phyloP scores from a whole-genome alignment of 2,888 invertebrate species.

The Stegophylla sp. region DNA sequence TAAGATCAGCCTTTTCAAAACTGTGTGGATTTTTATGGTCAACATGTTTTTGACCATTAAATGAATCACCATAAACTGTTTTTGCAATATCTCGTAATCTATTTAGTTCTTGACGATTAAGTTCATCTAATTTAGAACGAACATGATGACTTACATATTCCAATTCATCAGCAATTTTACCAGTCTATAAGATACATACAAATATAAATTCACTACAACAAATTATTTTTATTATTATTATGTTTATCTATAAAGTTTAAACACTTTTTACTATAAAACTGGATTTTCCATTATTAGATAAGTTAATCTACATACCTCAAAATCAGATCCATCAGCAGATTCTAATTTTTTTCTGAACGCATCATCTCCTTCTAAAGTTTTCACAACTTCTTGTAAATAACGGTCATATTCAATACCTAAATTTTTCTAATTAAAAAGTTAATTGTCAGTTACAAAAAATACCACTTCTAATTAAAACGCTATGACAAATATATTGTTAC shows the following conservation, averaged over 20 bases:
- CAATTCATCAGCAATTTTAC: slow-evolving; percentile 88
- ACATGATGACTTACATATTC: slow-evolving; percentile 89
- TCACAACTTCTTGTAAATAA: slow-evolving; percentile 88
- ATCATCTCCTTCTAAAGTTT: slow-evolving; percentile 86
- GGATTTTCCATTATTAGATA: no score
- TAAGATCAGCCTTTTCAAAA: slow-evolving; percentile 93
- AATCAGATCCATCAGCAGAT: slow-evolving; percentile 82
- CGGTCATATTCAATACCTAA: slow-evolving; percentile 78
- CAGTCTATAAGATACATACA: slow-evolving; percentile 71
- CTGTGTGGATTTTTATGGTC: slow-evolving; percentile 89
- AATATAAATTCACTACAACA: neutral
- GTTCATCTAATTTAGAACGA: slow-evolving; percentile 86
- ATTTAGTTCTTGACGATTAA: slow-evolving; percentile 86
- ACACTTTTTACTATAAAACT: neutral
- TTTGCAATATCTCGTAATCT: slow-evolving; percentile 77
- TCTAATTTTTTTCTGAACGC: slow-evolving; percentile 82
- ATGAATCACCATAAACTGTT: slow-evolving; percentile 70
- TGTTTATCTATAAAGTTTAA: neutral
- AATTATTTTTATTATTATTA: no score
- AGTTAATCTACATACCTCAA: slow-evolving; percentile 65
- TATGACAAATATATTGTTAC: no score
- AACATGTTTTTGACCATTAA: slow-evolving; percentile 76
- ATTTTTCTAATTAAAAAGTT: slow-evolving; percentile 60
- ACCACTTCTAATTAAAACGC: no score
- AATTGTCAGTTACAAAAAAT: neutral